Percentiles rank a stretch among this genome's conserved stretches.
Conservation (phyloP, 2,888 invertebrate species). For the Drosophila sordidapex region DNA sequence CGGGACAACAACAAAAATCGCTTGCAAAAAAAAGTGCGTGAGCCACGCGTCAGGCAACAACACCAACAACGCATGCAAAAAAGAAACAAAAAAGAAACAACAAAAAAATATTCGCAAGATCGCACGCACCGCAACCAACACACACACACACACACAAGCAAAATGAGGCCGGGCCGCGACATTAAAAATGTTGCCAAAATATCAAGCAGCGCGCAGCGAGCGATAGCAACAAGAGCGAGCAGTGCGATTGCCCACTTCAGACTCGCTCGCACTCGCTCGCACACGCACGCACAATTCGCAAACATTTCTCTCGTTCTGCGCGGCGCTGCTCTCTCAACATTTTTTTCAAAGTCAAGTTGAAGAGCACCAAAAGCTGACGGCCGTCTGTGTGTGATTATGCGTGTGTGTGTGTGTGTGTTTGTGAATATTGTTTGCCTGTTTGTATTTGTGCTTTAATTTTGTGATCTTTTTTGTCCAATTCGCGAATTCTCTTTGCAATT, state of each 20-base stretch:
- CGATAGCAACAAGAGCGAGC: not conserved
- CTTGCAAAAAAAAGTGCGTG: conserved; percentile 53
- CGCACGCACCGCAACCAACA: conserved; percentile 38
- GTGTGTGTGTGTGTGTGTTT: not conserved
- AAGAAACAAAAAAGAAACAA: not conserved
- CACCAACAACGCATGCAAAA: conserved; percentile 26
- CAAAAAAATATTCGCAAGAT: conserved; percentile 29
- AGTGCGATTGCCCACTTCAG: not conserved
- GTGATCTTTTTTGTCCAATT: conserved; percentile 57
- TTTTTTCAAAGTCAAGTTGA: conserved; percentile 77
- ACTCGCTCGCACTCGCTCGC: conserved; percentile 6
- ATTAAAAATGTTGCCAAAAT: conserved; percentile 67
- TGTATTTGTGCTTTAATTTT: conserved; percentile 29
- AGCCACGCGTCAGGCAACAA: conserved; percentile 52
- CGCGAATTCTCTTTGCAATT: conserved; percentile 65
- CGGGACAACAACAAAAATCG: conserved; percentile 5
- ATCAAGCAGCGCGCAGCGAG: not conserved
- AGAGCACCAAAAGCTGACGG: conserved; percentile 55
- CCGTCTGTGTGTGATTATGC: conserved; percentile 11
- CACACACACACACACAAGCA: conserved; percentile 3
- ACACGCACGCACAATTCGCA: conserved; percentile 41
- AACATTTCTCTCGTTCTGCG: conserved; percentile 22
- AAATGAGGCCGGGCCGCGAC: conserved; percentile 34
- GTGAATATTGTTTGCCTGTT: conserved; percentile 6
- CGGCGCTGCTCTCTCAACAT: conserved; percentile 62